Base-by-base conservation (phyloP, 1,140 invertebrate species). In the Hesperophylax magnus region DNA sequence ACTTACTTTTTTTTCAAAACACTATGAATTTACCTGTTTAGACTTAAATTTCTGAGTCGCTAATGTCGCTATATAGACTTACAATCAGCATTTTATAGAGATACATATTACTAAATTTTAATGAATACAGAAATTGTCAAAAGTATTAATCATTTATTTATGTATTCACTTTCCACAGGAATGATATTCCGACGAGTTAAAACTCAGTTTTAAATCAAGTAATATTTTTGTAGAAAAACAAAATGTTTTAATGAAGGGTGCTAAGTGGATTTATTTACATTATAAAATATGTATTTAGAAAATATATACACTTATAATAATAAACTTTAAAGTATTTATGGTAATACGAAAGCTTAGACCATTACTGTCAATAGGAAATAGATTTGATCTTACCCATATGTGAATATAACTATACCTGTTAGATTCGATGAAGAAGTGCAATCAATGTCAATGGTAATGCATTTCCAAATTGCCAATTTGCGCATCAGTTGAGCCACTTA, bases 231-330 rank as follows among this genome's bases (percentile, higher is more conserved):
- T 72, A 72, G 69, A 22, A 53, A 52, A 72, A 47, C 39, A 47
- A 47, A 72, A 72, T 31, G 47, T 72, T 47, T 47, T 53, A 72
- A 24, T 75, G 22, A 75, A 75, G 27, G 71, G 71, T 75, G 71
- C 71, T 75, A 75, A 56, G 52, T 75, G 71, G 71, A 27, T 56
- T 75, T 75, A 75, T 75, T 71, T 71, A 52, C 34, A 52, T 20
- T 71, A 52, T 47, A 71, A 11, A 52, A 24, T 71, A 52, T 52
- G 67, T 71, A 71, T 71, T 67, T 71, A 71, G 39, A 71, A 20
- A 53, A 71, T 71, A 53, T 52, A 53, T 52, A 20, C 17, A 69
- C n/a, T 15, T 69, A 17, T 69, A 18, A 39, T 17, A 20, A 47
- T 27, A 67, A 17, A 34, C 27, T 67, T 20, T 71, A 47, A 47